A percentile compares a stretch with the other conserved stretches of the same genome.
These are phyloP conservation scores for Xanthia togata DNA, from an alignment of 2,888 invertebrate genomes.

Conservation along the genomic window DNA sequence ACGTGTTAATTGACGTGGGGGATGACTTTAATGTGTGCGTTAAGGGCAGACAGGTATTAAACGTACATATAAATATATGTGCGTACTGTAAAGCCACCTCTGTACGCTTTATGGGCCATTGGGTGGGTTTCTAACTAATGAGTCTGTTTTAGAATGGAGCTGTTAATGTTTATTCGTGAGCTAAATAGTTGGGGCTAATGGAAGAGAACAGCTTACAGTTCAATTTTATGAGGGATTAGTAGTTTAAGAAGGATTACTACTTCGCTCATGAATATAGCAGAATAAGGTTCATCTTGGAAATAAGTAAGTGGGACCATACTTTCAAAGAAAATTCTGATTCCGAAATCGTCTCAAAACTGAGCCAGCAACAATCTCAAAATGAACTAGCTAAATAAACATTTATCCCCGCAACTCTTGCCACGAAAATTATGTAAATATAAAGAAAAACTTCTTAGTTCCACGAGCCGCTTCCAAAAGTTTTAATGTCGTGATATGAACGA, in stretches of 20 bases:
- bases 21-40: slow-evolving; percentile 50
- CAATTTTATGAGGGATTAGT: slow-evolving; percentile 25
- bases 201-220: slow-evolving; percentile 14
- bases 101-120: slow-evolving; percentile 45
- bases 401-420: slow-evolving; percentile 29
- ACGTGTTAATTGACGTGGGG: slow-evolving; percentile 59
- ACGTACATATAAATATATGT: slow-evolving; percentile 14
- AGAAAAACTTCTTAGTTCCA: slow-evolving; percentile 54
- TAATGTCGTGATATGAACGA: slow-evolving; percentile 54
- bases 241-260: not conserved
- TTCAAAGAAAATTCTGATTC: not conserved
- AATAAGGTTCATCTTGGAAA: not conserved
- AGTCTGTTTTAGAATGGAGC: slow-evolving; percentile 40
- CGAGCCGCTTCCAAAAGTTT: slow-evolving; percentile 60
- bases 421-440: slow-evolving; percentile 54
- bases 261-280: slow-evolving; percentile 5
- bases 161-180: slow-evolving; percentile 40
- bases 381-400: slow-evolving; percentile 38
- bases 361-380: not conserved
- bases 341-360: not conserved
- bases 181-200: slow-evolving; percentile 40
- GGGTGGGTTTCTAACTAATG: slow-evolving; percentile 48
- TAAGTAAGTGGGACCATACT: not conserved
- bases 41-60: slow-evolving; percentile 41
- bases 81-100: slow-evolving; percentile 13